Base-by-base conservation (phyloP, 2,888 invertebrate species). In the Uropetala carovei region DNA sequence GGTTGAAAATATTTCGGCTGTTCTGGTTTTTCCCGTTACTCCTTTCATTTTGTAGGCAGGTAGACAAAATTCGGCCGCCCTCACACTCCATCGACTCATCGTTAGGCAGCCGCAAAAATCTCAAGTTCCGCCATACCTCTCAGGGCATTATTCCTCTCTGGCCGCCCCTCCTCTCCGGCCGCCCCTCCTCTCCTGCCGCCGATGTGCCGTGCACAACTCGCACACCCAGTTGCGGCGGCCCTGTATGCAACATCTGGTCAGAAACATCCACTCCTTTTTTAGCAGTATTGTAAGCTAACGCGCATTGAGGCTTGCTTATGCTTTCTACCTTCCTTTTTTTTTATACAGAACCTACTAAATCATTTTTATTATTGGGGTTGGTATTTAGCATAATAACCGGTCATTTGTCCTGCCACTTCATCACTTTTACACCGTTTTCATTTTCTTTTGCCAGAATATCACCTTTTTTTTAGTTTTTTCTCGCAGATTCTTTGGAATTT, bases 401-500 rank as follows among this genome's bases (percentile, higher is more conserved):
- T 85, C 85, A 7, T 58, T 85, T 85, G 59, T 85, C 58, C 58
- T 85, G 85, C 85, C 85, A 85, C 58, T 85, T 85, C 22, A 58
- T 57, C 11, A 85, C 59, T 85, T 22, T 85, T 16, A 68, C 18
- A 16, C 68, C 68, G n/a, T 68, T 68, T 68, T 68, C 68, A 68
- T 68, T 68, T 5, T 85, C 59, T 22, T 22, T 85, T 4, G 85
- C 58, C n/a, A 85, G 8, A 22, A 85, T 85, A 58, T 85, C 85
- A n/a, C 85, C 93, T 85, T 89, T 93, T n/a, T 93, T 94, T 93
- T 58, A 94, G 93, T 93, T 94, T 94, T 58, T 93, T 93, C 85
- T 93, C 93, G 22, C 94, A 92, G 18, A 95, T 92, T 93, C 92
- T 92, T 93, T 94, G 81, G 94, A 94, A 92, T 94, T 94, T 91